Percentiles rank a stretch among this genome's conserved stretches.
phyloP scores from a whole-genome alignment of 2,888 invertebrate species.

The Cordilura impudica region DNA sequence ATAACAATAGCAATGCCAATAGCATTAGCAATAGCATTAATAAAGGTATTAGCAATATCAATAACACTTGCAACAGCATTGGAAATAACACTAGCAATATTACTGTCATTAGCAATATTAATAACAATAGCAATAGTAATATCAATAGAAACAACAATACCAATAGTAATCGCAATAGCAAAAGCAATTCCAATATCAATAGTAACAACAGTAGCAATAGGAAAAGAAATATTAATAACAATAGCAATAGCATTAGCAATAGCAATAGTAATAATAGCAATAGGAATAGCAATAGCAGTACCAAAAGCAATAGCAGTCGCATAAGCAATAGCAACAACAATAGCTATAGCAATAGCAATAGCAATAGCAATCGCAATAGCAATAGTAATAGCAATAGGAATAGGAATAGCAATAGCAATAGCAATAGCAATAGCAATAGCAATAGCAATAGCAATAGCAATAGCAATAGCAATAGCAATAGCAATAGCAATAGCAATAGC shows the following conservation, averaged over 20 bases:
- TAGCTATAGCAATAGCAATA: neutral
- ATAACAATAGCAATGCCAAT: neutral
- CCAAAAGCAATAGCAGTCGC: neutral
- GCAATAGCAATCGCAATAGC: neutral
- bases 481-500: neutral
- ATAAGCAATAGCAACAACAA: neutral
- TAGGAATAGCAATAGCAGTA: neutral
- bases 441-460: neutral
- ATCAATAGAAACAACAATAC: too few species aligned
- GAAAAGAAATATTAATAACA: neutral
- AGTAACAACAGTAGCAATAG: neutral
- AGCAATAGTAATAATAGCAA: neutral
- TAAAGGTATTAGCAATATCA: neutral
- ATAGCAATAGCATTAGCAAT: neutral
- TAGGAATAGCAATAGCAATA: neutral
- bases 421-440: neutral
- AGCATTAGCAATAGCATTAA: neutral
- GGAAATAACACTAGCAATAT: too few species aligned
- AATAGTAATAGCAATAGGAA: neutral
- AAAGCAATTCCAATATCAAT: too few species aligned
- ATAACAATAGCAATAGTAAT: too few species aligned
- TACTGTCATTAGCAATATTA: too few species aligned
- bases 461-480: neutral
- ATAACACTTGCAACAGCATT: too few species aligned
- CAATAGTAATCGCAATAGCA: too few species aligned